phyloP scores from a whole-genome alignment of 2,113 vertebrate genomes.

The Crotalus helleri region DNA sequence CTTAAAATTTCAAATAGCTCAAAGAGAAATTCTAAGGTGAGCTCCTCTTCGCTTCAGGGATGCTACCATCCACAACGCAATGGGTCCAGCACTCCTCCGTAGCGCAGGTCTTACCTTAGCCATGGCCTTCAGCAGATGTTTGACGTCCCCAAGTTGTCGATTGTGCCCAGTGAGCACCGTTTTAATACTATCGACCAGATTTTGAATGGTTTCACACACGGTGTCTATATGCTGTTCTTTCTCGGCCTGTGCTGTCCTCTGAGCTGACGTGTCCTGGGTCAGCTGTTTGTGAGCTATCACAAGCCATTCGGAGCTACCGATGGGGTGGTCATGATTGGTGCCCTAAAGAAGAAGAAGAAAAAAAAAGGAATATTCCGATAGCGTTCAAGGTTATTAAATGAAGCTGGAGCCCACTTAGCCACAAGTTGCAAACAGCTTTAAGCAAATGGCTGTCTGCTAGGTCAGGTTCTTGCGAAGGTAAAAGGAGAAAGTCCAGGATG shows the following conservation, averaged over 20 bases:
- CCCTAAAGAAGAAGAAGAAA: slow-evolving; percentile 66
- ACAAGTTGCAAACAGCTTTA: not conserved
- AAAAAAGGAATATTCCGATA: slow-evolving; percentile 29
- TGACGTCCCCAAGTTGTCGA: slow-evolving; percentile 91
- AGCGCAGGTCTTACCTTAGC: slow-evolving; percentile 81
- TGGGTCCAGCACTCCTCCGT: not conserved
- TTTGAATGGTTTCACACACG: slow-evolving; percentile 89
- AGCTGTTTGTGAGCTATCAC: slow-evolving; percentile 86
- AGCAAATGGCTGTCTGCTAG: fast-evolving
- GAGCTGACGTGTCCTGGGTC: slow-evolving; percentile 84
- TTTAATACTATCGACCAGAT: slow-evolving; percentile 93
- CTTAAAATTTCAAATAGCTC: not conserved
- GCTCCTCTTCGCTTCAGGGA: not conserved
- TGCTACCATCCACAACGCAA: not conserved
- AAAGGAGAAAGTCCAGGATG: too few species aligned
- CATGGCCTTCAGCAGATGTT: slow-evolving; percentile 95
- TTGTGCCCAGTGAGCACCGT: slow-evolving; percentile 92
- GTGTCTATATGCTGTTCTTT: slow-evolving; percentile 90
- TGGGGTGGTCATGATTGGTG: slow-evolving; percentile 81
- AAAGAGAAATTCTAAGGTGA: not conserved
- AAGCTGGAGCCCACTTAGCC: not conserved
- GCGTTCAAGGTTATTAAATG: not conserved
- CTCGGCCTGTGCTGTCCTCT: slow-evolving; percentile 84
- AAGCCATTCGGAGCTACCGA: slow-evolving; percentile 93
- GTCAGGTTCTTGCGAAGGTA: not conserved